These are phyloP conservation scores for Clarias gariepinus DNA, from an alignment of 2,113 vertebrate genomes.

Conservation along the genomic window DNA sequence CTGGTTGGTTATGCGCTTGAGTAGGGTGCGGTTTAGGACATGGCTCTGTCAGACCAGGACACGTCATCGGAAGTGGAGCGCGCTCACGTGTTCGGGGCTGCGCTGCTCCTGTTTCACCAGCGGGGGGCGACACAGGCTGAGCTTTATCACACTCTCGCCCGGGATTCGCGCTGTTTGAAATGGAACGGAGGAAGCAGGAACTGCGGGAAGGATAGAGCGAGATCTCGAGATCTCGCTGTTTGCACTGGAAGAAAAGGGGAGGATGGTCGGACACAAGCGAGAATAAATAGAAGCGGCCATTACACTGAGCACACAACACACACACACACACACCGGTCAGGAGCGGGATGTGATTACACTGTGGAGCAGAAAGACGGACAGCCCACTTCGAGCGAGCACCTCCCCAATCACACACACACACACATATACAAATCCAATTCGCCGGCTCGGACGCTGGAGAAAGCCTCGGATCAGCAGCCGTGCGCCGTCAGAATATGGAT, in stretches of 20 bases:
- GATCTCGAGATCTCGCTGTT: conserved; percentile 53
- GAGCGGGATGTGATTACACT: conserved; percentile 59
- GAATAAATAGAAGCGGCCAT: conserved; percentile 70
- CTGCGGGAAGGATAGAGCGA: conserved; percentile 63
- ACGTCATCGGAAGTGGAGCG: conserved; percentile 22
- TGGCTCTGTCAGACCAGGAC: conserved; percentile 14
- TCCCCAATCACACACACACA: not conserved
- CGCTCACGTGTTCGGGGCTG: not conserved
- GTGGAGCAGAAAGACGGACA: conserved; percentile 34
- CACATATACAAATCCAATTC: conserved; percentile 49
- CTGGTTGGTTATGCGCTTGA: not conserved
- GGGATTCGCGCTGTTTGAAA: conserved; percentile 60
- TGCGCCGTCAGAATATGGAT: conserved; percentile 40
- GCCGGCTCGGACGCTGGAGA: conserved; percentile 61
- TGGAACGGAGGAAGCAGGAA: conserved; percentile 55
- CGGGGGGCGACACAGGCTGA: conserved; percentile 60
- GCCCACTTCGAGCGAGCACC: conserved; percentile 50
- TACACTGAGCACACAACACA: conserved; percentile 53
- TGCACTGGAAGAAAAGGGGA: conserved; percentile 49
- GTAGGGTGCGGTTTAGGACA: conserved; percentile 1
- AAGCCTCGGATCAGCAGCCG: conserved; percentile 47
- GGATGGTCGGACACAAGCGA: conserved; percentile 44
- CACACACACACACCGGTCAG: conserved; percentile 56
- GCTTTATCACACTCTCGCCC: not conserved
- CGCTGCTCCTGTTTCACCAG: conserved; percentile 37